Conservation (phyloP, 2,113 vertebrate species). For the Sorex fumeus region DNA sequence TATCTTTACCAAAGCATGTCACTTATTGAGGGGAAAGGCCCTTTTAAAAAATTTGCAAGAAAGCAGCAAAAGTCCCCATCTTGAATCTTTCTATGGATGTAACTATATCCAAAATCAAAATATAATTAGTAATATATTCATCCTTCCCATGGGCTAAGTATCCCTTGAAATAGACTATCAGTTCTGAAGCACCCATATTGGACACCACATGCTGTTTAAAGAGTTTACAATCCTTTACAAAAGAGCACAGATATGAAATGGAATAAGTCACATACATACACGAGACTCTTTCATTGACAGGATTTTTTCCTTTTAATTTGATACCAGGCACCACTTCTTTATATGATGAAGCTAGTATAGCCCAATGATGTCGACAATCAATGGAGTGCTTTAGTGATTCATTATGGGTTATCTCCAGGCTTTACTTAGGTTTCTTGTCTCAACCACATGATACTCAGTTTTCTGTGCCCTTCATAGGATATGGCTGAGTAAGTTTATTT, state of each 20-base stretch:
- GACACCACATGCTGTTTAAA: not conserved
- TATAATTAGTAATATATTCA: slow-evolving; percentile 39
- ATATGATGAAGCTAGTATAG: not conserved
- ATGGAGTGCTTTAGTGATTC: not conserved
- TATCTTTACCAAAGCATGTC: not conserved
- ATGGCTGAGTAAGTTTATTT: not conserved
- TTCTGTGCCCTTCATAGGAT: not conserved
- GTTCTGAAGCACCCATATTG: not conserved
- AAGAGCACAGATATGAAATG: not conserved
- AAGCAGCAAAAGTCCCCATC: slow-evolving; percentile 8
- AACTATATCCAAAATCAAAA: slow-evolving; percentile 55
- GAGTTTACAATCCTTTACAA: not conserved
- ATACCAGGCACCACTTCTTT: not conserved
- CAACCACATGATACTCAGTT: not conserved
- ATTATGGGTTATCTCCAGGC: not conserved
- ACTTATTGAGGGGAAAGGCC: no score
- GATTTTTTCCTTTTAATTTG: not conserved
- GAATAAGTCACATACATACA: not conserved
- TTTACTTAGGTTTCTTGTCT: not conserved
- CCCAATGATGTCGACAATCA: not conserved
- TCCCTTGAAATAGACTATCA: not conserved
- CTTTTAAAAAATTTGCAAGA: not conserved
- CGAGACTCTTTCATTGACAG: not conserved
- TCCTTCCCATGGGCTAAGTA: not conserved
- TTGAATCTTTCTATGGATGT: slow-evolving; percentile 18